Base-by-base conservation (phyloP, 2,888 invertebrate genomes). In the Epistrophe grossulariae region DNA sequence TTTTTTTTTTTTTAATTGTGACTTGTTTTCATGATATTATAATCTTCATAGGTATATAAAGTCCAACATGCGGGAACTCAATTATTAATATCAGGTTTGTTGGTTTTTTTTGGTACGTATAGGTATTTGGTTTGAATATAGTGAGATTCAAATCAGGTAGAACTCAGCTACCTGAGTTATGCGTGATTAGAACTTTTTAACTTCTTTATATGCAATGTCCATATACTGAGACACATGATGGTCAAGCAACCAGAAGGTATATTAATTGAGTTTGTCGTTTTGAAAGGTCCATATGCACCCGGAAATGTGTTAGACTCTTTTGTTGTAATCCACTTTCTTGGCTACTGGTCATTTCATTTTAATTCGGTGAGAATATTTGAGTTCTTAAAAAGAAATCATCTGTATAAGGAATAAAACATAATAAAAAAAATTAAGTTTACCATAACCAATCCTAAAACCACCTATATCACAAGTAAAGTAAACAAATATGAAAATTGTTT, bases 221-320 rank as follows among this genome's bases (percentile, higher is more conserved):
- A 43, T 8, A 38, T 19, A 7, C n/a, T n/a, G 13, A 31, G 11
- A 7, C 17, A 68, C 24, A 19, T 35, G 31, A 68, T 68, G 70
- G 52, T 52, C 52, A 19, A 38, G 52, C 52, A 52, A 40, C n/a
- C 45, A 68, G 52, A 70, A 70, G 70, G 70, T 70, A 28, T 35
- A 35, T 40, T 70, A 70, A 70, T 52, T 70, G 70, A 70, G 68
- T 68, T 68, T 68, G 38, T 68, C 38, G 38, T 52, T 52, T 68
- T 52, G 52, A 10, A 38, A 52, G 35, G 15, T 59, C 52, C 70
- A 40, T 24, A 24, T 78, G 78, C 85, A 85, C 81, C 85, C 85
- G 85, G 85, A 85, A 85, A 85, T 82, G 70, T 85, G 62, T 71
- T 64, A 78, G 78, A 82, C 85, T 70, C 82, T 70, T 82, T 85